Base-by-base conservation (phyloP, 64 coral and sea anemone genomes). In the Porites australiensis region DNA sequence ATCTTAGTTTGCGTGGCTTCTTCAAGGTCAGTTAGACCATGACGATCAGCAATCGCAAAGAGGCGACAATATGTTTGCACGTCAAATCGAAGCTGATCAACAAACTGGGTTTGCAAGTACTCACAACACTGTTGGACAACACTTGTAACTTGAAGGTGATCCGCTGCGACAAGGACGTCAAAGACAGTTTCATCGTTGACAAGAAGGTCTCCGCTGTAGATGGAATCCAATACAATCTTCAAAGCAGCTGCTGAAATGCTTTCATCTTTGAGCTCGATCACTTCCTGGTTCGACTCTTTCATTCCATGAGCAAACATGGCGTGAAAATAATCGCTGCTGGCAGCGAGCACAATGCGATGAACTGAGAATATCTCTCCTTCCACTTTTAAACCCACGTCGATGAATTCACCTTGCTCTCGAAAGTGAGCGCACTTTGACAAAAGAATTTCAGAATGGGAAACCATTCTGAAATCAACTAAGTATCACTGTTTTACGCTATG, bases 301-400 rank as follows among this genome's bases (percentile, higher is more conserved):
- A 75, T 75, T 75, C 73, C 86, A 16, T 50, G 48, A 50, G 73
- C 92, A 16, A 95, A 95, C 94, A 95, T 95, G 2, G 94, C 94
- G 53, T 74, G 82, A 70, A 95, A 95, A 95, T 95, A 95, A 88
- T 89, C 81, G 45, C 89, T 92, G 57, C 86, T 82, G 21, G 94
- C 94, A 62, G 94, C 89, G 13, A 95, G 89, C 82, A 95, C 83
- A 46, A 83, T 83, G 6, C 89, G 89, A 82, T 95, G 94, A 80
- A 49, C 89, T 47, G 81, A 62, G 58, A 95, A 88, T 61, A 47
- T 8, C 0, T 95, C 83, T 6, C 88, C 61, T n/a, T 75, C 85
- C 79, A 92, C 94, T 83, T 92, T 95, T 47, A 95, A 68, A 87
- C 62, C 21, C 1, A 95, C 89, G 82, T 95, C 94, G 82, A 89